Base-by-base conservation (phyloP, 2,113 vertebrate genomes). In the Ibidorhyncha struthersii region DNA sequence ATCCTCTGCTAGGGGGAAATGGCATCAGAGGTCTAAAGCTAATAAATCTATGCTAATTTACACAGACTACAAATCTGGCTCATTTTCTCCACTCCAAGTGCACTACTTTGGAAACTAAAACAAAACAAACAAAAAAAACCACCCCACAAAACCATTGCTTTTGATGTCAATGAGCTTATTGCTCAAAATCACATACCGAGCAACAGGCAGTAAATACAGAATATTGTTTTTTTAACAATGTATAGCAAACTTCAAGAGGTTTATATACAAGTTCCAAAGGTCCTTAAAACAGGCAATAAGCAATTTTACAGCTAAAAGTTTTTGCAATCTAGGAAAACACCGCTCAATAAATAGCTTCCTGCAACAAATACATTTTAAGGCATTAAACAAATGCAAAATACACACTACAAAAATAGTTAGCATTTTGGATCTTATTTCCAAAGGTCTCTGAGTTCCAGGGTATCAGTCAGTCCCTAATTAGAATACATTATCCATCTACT, bases 401-500 rank as follows among this genome's bases (percentile, higher is more conserved):
- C 86, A 74, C 29, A 9, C 65, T 11, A 52, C 32, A 25, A 88
- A 95, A 86, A 26, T 6, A 34, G 76, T 22, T 63, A 85, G 94
- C 92, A 72, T 91, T 93, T 45, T n/a, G 89, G 97, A 93, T 93
- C 96, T 40, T n/a, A 80, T 90, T 82, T 95, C 86, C 94, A 89
- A 96, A 96, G 95, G 97, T 76, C 91, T 97, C 90, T 1, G 41
- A 80, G 55, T 86, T 86, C 40, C 36, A 88, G 92, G 67, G 85
- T 66, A 96, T 85, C 98, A 94, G 96, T 96, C 98, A 92, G 86
- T 83, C 94, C 93, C 97, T 98, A 98, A 98, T 98, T 98, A 98
- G 98, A 98, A 98, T 98, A 98, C 96, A 98, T 98, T 97, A 98
- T 97, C 97, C 97, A 71, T 98, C 98, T 97, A 95, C 97, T 97